These are phyloP conservation scores for Hololepta plana DNA, from an alignment of 2,888 invertebrate genomes.

Conservation along the genomic window DNA sequence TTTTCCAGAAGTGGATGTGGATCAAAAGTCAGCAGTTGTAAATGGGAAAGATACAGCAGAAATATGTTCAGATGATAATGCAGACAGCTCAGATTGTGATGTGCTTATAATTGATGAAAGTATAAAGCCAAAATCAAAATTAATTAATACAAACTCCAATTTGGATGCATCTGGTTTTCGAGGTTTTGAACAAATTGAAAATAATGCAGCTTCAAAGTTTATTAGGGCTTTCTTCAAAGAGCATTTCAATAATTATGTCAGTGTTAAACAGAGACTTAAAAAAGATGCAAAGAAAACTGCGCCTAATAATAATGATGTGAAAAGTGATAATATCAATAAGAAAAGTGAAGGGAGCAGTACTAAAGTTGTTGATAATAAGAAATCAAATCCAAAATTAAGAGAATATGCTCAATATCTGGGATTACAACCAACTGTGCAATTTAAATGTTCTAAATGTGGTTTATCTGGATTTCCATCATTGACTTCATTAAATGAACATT, in stretches of 20 bases:
- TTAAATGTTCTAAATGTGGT: constrained; percentile 58
- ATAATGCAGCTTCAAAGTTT: constrained; percentile 5
- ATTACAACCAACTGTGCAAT: constrained; percentile 49
- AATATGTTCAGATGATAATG: constrained; percentile 13
- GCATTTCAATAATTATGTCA: too few relatives aligned
- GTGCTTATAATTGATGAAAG: constrained; percentile 25
- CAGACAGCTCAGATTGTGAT: constrained; percentile 25
- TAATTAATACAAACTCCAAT: constrained; percentile 10
- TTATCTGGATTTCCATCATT: constrained; percentile 47
- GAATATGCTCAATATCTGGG: constrained; percentile 59
- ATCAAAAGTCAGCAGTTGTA: too few relatives aligned
- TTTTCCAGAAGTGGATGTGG: constrained; percentile 17
- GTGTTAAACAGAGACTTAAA: too few relatives aligned
- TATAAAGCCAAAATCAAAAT: constrained; percentile 10
- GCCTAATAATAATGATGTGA: constrained; percentile 1
- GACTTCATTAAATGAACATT: constrained; percentile 49
- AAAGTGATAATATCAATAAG: constrained; percentile 4
- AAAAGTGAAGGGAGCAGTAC: constrained; percentile 4
- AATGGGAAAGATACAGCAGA: constrained; percentile 5
- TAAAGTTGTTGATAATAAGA: constrained; percentile 10
- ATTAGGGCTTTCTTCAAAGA: too few relatives aligned
- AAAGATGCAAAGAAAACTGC: constrained; percentile 2
- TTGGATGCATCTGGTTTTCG: constrained; percentile 9
- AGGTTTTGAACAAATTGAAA: constrained; percentile 10
- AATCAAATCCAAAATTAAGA: constrained; percentile 24